Evolutionary conservation across 37 sponge, comb jelly and placozoan species (phyloP).

Genomic region (Tethya wilhelma): DNA sequence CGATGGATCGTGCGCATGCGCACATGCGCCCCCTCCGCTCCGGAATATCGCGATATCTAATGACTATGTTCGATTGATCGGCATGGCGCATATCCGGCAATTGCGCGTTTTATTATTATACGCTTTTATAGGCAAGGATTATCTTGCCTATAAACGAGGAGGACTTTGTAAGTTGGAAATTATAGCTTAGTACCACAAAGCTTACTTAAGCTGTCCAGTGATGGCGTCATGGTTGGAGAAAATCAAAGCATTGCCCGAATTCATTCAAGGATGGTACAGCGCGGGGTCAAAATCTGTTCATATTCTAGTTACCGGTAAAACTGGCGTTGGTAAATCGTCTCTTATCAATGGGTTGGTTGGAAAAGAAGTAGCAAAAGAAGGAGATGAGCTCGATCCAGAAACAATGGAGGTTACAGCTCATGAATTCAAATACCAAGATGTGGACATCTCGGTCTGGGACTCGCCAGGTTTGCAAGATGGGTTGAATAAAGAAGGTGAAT

Average conservation of each 20-base stretch:
- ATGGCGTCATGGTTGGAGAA: background rate
- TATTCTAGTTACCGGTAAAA: background rate
- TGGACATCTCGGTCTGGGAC: constrained; percentile 8
- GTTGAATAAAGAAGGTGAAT: background rate
- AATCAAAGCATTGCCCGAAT: background rate
- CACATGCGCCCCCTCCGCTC: too few relatives aligned
- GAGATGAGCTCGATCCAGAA: background rate
- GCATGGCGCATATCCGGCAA: too few relatives aligned
- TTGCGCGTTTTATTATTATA: too few relatives aligned
- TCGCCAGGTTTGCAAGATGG: constrained; percentile 24
- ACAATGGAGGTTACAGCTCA: background rate
- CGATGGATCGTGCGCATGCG: too few relatives aligned
- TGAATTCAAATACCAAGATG: background rate
- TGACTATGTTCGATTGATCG: too few relatives aligned
- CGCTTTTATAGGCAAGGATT: too few relatives aligned
- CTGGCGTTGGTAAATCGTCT: background rate
- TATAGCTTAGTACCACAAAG: too few relatives aligned
- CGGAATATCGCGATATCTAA: too few relatives aligned
- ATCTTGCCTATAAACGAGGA: too few relatives aligned
- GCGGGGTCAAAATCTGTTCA: background rate
- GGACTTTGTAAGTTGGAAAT: too few relatives aligned
- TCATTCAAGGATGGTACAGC: background rate
- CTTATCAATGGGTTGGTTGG: background rate
- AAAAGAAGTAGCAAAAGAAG: background rate
- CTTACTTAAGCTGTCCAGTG: too few relatives aligned